Conservation (phyloP, 2,113 vertebrate genomes). For the Brienomyrus brachyistius region DNA sequence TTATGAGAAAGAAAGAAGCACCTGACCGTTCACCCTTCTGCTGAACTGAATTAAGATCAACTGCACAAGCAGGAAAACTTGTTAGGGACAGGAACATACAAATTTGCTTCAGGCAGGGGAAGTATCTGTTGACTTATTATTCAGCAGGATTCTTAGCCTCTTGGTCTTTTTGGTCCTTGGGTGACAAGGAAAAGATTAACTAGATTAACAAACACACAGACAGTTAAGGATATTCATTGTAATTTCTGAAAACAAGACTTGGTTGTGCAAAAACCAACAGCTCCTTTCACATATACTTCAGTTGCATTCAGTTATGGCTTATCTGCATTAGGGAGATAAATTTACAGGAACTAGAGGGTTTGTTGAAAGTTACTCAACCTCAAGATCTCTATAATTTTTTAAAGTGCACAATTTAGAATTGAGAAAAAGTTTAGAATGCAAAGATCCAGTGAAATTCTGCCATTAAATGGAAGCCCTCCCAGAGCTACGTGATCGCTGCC, state of each 20-base stretch:
- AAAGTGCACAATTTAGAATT: neutral
- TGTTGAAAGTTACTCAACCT: neutral
- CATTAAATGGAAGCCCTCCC: neutral
- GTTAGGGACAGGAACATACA: neutral
- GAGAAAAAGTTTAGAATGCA: neutral
- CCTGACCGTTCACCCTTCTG: neutral
- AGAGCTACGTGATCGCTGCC: neutral
- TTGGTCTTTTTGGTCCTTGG: neutral
- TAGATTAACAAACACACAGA: neutral
- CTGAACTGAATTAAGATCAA: neutral
- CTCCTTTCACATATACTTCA: neutral
- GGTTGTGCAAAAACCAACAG: neutral
- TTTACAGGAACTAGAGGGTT: neutral
- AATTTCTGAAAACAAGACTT: neutral
- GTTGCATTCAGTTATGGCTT: neutral
- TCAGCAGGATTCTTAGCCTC: neutral
- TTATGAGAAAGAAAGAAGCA: neutral
- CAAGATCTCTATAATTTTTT: neutral
- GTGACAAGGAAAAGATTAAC: neutral
- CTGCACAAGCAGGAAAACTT: neutral
- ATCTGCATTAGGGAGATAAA: neutral
- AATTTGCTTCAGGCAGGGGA: too few relatives aligned
- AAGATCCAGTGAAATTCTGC: neutral
- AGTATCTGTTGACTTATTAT: neutral
- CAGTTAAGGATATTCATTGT: neutral